A percentile compares a stretch with the other conserved stretches of the same genome.
Evolutionary conservation across 1,140 invertebrate genomes (phyloP).

Genomic region (Antheraea mylitta): DNA sequence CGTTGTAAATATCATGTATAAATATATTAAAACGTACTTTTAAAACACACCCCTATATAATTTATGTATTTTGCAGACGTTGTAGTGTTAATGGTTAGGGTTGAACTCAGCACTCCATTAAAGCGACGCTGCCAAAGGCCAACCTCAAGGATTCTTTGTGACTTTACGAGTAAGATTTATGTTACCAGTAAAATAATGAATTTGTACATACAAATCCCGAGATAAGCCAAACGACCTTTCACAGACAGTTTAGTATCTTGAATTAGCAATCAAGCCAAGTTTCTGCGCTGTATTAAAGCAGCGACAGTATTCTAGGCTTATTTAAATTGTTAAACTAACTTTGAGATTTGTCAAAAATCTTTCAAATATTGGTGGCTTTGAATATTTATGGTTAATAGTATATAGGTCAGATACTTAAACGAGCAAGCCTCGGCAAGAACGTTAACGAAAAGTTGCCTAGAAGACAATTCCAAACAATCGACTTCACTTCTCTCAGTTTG

Average conservation of each 20-base stretch:
- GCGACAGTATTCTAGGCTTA: too few relatives aligned
- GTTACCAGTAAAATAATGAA: neutral
- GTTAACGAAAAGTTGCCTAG: too few relatives aligned
- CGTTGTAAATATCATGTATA: neutral
- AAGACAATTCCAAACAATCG: too few relatives aligned
- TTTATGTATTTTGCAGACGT: slow-evolving; percentile 23
- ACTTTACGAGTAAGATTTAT: slow-evolving; percentile 5
- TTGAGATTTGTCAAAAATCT: too few relatives aligned
- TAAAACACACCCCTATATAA: slow-evolving; percentile 11
- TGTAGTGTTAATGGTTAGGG: slow-evolving; percentile 44
- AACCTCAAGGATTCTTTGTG: slow-evolving; percentile 22
- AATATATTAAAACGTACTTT: neutral
- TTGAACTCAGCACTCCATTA: slow-evolving; percentile 47
- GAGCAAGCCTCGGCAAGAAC: too few relatives aligned
- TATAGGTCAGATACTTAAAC: too few relatives aligned
- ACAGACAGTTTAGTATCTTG: neutral
- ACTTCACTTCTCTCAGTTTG: too few relatives aligned
- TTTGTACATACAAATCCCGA: neutral
- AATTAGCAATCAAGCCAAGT: too few relatives aligned
- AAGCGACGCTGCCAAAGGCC: slow-evolving; percentile 39
- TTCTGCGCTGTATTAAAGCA: too few relatives aligned
- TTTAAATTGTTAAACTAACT: too few relatives aligned
- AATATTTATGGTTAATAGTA: too few relatives aligned
- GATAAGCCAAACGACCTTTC: neutral
- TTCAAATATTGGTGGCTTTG: too few relatives aligned